Conservation (phyloP, 1,140 invertebrate species). For the Papilio polyxenes region DNA sequence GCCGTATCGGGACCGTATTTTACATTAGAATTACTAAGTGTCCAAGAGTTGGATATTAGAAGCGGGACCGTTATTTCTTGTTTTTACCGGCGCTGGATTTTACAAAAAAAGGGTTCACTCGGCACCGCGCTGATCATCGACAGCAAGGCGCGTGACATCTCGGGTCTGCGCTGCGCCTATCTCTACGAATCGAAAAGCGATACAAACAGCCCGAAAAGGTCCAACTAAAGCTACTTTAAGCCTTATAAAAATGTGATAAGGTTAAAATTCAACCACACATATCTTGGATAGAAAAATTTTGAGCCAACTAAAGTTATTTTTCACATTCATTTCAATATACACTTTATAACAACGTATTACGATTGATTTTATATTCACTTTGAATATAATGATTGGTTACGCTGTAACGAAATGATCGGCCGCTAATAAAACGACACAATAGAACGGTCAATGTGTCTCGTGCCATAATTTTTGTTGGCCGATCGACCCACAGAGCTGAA, state of each 20-base stretch:
- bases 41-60: not conserved
- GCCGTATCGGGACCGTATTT: not conserved
- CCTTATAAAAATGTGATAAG: slow-evolving; percentile 39
- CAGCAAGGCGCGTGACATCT: slow-evolving; percentile 70
- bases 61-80: slow-evolving; percentile 26
- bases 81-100: slow-evolving; percentile 31
- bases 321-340: not conserved
- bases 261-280: slow-evolving; percentile 18
- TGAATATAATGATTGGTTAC: slow-evolving; percentile 55
- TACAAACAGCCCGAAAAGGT: slow-evolving; percentile 48
- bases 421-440: slow-evolving; percentile 69
- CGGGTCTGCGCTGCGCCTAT: slow-evolving; percentile 67
- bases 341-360: not conserved
- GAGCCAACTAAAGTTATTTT: slow-evolving; percentile 8
- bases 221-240: slow-evolving; percentile 41
- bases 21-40: not conserved
- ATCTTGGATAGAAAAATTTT: slow-evolving; percentile 12
- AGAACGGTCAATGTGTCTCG: slow-evolving; percentile 69
- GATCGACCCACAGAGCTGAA: slow-evolving; percentile 46
- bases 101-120: slow-evolving; percentile 43
- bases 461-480: slow-evolving; percentile 68
- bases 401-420: slow-evolving; percentile 65
- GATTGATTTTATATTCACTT: not conserved
- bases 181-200: slow-evolving; percentile 49
- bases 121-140: slow-evolving; percentile 47